Evolutionary conservation across 2,113 vertebrate genomes (phyloP).

Genomic region (Percopsis transmontana): DNA sequence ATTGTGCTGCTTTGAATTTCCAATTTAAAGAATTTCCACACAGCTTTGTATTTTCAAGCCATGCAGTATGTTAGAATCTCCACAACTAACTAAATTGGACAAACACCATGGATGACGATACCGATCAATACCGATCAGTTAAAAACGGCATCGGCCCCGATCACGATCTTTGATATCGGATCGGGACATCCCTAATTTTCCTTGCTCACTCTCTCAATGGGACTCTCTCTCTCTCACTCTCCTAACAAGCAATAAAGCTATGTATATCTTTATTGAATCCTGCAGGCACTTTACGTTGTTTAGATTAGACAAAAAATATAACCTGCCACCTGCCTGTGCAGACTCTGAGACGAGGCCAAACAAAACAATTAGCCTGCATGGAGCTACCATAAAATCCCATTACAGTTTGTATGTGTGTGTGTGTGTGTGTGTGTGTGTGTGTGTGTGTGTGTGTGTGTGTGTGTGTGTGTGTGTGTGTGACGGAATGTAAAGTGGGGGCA

Average conservation of each 20-base stretch:
- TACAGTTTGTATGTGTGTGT: constrained; percentile 16
- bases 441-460: neutral
- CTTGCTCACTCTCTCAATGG: constrained; percentile 1
- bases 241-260: constrained; percentile 56
- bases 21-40: no score
- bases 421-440: constrained; percentile 10
- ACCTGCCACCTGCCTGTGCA: constrained; percentile 51
- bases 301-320: constrained; percentile 63
- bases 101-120: no score
- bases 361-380: constrained; percentile 52
- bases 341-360: constrained; percentile 42
- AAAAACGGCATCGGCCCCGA: no score
- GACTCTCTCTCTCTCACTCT: constrained; percentile 18
- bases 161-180: no score
- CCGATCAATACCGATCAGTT: no score
- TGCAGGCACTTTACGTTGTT: constrained; percentile 54
- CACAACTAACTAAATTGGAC: no score
- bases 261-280: constrained; percentile 45
- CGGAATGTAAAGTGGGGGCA: neutral
- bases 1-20: no score
- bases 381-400: constrained; percentile 46
- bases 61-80: no score
- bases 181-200: no score
- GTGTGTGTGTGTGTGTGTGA: neutral
- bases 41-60: no score